phyloP scores from a whole-genome alignment of 2,113 vertebrate genomes.

The Mesocricetus auratus region DNA sequence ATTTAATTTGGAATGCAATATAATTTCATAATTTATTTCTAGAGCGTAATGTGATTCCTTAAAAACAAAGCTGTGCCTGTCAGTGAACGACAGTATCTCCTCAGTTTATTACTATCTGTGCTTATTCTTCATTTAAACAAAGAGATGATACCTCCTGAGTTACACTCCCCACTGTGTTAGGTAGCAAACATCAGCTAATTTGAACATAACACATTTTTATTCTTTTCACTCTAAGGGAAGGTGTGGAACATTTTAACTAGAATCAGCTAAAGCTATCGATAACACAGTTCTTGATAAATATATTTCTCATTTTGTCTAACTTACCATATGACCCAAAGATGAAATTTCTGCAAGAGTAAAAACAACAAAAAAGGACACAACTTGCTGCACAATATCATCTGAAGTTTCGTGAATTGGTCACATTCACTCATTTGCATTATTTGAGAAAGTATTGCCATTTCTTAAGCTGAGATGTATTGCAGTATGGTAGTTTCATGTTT shows the following conservation, averaged over 20 bases:
- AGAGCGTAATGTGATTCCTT: background rate
- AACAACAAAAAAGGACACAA: background rate
- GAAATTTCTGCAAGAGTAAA: background rate
- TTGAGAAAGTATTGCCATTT: background rate
- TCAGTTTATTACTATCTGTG: background rate
- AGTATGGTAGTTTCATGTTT: background rate
- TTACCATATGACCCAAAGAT: background rate
- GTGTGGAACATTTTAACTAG: background rate
- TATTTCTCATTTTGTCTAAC: background rate
- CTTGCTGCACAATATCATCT: background rate
- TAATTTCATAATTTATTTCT: background rate
- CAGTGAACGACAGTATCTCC: background rate
- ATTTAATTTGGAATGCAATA: background rate
- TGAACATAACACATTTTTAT: background rate
- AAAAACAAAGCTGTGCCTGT: background rate
- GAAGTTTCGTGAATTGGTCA: background rate
- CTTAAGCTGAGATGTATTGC: background rate
- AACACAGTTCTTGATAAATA: background rate
- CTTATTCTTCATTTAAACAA: background rate
- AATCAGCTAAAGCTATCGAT: background rate
- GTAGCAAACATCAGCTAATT: background rate
- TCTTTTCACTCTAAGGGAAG: background rate
- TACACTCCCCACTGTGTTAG: background rate
- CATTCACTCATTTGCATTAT: slow-evolving; percentile 15
- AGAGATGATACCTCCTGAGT: background rate